phyloP scores from a whole-genome alignment of 2,113 vertebrate species.

The Chamaetylas fuelleborni region DNA sequence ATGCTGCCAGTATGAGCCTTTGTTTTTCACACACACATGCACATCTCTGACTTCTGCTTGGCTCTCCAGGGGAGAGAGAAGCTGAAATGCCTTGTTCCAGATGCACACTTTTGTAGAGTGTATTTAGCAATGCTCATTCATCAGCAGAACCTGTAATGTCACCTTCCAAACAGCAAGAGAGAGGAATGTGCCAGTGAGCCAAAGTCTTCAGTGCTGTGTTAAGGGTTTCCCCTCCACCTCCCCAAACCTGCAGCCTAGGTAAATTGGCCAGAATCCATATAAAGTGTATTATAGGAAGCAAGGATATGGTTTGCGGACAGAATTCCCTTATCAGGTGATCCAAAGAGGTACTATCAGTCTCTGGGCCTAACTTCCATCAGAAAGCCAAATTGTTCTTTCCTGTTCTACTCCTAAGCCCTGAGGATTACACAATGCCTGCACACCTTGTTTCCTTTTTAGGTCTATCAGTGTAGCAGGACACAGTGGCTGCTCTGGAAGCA shows the following conservation, averaged over 20 bases:
- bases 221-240: neutral
- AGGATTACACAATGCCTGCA: neutral
- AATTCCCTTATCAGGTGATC: neutral
- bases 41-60: neutral
- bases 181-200: neutral
- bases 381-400: neutral
- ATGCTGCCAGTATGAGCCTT: rapidly evolving
- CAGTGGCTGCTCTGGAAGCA: neutral
- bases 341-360: neutral
- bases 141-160: neutral
- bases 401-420: neutral
- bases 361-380: neutral
- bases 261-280: neutral
- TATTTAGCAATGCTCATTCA: neutral
- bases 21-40: neutral
- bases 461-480: neutral
- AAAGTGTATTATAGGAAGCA: neutral
- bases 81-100: neutral
- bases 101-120: neutral
- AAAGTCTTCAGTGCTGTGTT: neutral
- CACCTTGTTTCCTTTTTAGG: neutral
- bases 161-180: neutral
- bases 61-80: neutral
- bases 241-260: neutral
- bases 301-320: neutral